Evolutionary conservation across 2,888 invertebrate species (phyloP), one percentile per base, ranked within the genome.

Genomic region (Lycia hirtaria): DNA sequence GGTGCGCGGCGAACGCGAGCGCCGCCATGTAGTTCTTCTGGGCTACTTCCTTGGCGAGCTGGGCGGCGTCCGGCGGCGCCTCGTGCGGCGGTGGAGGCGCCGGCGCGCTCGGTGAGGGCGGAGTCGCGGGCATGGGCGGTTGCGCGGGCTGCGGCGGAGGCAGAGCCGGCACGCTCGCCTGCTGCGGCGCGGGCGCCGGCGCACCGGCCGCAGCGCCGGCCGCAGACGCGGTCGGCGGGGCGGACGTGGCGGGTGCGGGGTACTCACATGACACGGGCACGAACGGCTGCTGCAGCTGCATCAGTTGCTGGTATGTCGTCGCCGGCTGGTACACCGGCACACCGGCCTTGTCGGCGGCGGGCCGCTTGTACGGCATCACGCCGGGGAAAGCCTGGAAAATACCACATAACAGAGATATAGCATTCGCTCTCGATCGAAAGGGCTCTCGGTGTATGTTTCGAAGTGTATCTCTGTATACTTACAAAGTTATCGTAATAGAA

Each of bases 241-340:
- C 92, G 80, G 93, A 91, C 85, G 94, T 92, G 80, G 94, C 93
- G 91, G 95, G 94, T 93, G 94, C 94, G 93, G 95, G 94, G 96
- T 96, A 97, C 98, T 98, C 98, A 98, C 98, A 98, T 96, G 98
- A 97, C 94, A 98, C 97, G 95, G 98, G 97, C 95, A 98, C 97
- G 94, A 97, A 98, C 92, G 97, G 98, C 95, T 97, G 97, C 93
- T 96, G 95, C 83, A 97, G 95, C 94, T 97, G 97, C 95, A 98
- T 96, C 93, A 98, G 95, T 93, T 98, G 98, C 93, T 98, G 98
- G 93, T 97, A 97, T 84, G 97, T 96, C 81, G 96, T 96, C 85
- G 96, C 96, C 85, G 98, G 97, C 93, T 97, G 97, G 94, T 98
- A 98, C 79, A 98, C 97, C 81, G 98, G 98, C 88, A 98, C 94